These are phyloP conservation scores for Drosophila mulleri DNA, from an alignment of 2,888 invertebrate species.

Conservation along the genomic window DNA sequence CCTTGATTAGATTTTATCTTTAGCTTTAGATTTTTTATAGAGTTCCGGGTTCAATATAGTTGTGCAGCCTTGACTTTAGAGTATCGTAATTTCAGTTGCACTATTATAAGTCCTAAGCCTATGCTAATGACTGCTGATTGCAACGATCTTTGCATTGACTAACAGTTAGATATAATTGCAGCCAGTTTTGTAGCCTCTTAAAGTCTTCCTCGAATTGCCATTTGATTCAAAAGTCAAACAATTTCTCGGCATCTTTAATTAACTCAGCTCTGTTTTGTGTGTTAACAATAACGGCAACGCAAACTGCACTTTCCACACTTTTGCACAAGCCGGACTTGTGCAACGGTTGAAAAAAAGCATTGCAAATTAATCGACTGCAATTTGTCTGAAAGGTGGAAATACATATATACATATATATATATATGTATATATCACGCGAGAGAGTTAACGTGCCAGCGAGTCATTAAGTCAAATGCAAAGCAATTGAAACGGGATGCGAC, in stretches of 20 bases:
- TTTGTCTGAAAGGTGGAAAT: conserved; percentile 34
- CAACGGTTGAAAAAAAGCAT: conserved; percentile 14
- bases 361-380: conserved; percentile 61
- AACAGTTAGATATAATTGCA: not conserved
- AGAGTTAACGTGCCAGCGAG: conserved; percentile 64
- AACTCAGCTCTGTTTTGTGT: not conserved
- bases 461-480: conserved; percentile 59
- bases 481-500: conserved; percentile 24
- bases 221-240: not conserved
- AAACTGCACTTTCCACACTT: conserved; percentile 13
- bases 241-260: not conserved
- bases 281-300: conserved; percentile 6
- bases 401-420: conserved; percentile 12
- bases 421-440: conserved; percentile 21
- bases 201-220: conserved; percentile 1
- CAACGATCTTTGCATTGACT: not conserved
- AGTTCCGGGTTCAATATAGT: conserved; percentile 4
- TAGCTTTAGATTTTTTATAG: too few species aligned
- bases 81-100: not conserved
- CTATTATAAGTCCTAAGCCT: not conserved
- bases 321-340: conserved; percentile 31
- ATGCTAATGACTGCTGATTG: conserved; percentile 5
- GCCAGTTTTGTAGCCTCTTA: not conserved
- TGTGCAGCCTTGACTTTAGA: conserved; percentile 8
- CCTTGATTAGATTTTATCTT: not conserved